Base-by-base conservation (phyloP, 2,113 vertebrate species). In the Neofelis nebulosa region DNA sequence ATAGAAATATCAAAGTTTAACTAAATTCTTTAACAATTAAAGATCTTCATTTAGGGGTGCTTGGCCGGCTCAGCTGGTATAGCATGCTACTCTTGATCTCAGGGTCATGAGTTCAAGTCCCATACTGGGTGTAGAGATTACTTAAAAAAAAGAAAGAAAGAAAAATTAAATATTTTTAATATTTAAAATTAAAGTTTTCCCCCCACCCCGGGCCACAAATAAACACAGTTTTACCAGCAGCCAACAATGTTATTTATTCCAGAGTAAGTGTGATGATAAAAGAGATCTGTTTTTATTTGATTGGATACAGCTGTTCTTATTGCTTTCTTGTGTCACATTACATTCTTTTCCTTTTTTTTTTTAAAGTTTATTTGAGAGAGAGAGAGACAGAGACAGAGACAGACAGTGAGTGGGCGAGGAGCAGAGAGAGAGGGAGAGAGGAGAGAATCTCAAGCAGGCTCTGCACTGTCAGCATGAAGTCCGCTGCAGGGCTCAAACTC, bases 241-340 rank as follows among this genome's bases (percentile, higher is more conserved):
- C 96, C 48, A 50, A 83, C 91, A 61, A 94, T 38, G 50, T 78
- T 57, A 91, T 94, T 94, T 89, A 71, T 92, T 89, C 66, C 86
- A 92, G 95, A 81, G 85, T 87, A 97, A 94, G 89, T 4, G 50
- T 91, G 87, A 95, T 89, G 97, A 94, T 41, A 93, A 95, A 79
- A 97, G 65, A 91, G 97, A 93, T 71, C 68, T 98, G 89, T 80
- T 91, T 95, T 38, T 92, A 92, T 63, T 73, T 73, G 92, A 96
- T 31, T 87, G 61, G 66, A 94, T 86, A 97, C 38, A 98, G 95
- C 78, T 97, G 90, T 90, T 96, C 83, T 93, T 89, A 84, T 16
- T 94, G 80, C 36, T 69, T 89, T 81, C 45, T 82, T 90, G 15
- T 66, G 16, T 88, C 68, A 91, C 0, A 83, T 52, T 89, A 76